A percentile compares a stretch with the other conserved stretches of the same genome.
Evolutionary conservation across 2,797 vertebrate genomes (phyloP).

Genomic region (Hippoglossus hippoglossus): DNA sequence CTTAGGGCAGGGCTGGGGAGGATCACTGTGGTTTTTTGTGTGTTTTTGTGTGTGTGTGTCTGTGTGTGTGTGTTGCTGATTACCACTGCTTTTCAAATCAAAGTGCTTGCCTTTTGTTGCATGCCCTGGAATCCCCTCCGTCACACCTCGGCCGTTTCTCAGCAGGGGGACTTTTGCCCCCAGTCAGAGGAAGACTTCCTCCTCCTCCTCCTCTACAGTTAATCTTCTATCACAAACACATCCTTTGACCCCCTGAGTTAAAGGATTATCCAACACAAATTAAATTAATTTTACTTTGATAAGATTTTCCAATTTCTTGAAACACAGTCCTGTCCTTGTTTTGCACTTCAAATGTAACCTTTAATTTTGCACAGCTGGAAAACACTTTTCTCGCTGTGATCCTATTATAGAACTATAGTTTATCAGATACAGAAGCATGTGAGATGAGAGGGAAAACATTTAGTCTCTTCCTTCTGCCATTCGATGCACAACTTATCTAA

Average conservation of each 20-base stretch:
- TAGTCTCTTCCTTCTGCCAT: too few species aligned
- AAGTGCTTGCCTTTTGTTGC: slow-evolving; percentile 81
- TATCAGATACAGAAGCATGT: background rate
- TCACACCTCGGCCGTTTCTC: slow-evolving; percentile 77
- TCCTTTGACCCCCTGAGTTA: slow-evolving; percentile 15
- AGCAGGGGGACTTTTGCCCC: slow-evolving; percentile 58
- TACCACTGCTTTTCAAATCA: slow-evolving; percentile 73
- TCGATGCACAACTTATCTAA: too few species aligned
- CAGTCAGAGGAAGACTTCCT: slow-evolving; percentile 66
- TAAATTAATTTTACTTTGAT: slow-evolving; percentile 24
- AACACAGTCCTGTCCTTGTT: background rate
- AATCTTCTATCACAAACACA: slow-evolving; percentile 63
- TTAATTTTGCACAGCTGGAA: background rate
- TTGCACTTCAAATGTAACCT: background rate
- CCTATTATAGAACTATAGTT: background rate
- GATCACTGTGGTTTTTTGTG: slow-evolving; percentile 49
- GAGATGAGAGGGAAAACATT: background rate
- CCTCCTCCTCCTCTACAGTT: slow-evolving; percentile 53
- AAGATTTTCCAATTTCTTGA: slow-evolving; percentile 2
- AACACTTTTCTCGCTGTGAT: slow-evolving; percentile 2
- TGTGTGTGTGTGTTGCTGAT: slow-evolving; percentile 35
- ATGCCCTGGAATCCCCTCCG: slow-evolving; percentile 73
- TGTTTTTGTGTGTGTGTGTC: slow-evolving; percentile 27
- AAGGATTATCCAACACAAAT: slow-evolving; percentile 24
- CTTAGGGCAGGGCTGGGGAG: slow-evolving; percentile 70